Evolutionary conservation across 2,797 vertebrate genomes (phyloP).

Genomic region (Podarcis lilfordi): DNA sequence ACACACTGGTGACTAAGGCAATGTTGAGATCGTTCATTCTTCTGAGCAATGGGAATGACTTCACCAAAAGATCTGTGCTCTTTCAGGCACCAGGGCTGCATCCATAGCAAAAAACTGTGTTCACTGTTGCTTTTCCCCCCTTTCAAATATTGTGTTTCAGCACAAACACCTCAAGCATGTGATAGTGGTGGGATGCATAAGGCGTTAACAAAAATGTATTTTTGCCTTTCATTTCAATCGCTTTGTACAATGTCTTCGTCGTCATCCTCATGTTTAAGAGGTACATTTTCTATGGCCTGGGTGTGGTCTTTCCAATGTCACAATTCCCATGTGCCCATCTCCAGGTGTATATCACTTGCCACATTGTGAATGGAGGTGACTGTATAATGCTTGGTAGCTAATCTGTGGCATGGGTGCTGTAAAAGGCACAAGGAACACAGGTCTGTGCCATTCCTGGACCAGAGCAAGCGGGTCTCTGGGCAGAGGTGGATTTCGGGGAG

Average conservation of each 20-base stretch:
- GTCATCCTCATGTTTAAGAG: no score
- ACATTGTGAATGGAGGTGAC: neutral
- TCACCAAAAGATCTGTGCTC: neutral
- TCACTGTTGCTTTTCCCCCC: neutral
- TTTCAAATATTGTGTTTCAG: neutral
- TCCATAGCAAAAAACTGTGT: neutral
- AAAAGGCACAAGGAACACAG: neutral
- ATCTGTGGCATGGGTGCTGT: neutral
- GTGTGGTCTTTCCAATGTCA: neutral
- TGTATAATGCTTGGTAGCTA: neutral
- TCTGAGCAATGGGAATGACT: neutral
- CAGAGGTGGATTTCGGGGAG: no score
- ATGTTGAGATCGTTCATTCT: neutral
- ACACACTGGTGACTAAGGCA: neutral
- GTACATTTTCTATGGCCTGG: neutral
- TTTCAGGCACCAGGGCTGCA: neutral
- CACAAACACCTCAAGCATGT: neutral
- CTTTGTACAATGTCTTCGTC: neutral
- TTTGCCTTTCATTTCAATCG: neutral
- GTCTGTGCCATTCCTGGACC: neutral
- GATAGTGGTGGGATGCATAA: neutral
- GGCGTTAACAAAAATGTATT: neutral
- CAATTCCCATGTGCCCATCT: neutral
- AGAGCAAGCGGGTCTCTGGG: neutral
- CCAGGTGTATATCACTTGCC: neutral